Evolutionary conservation across 2,797 vertebrate genomes (phyloP).

Genomic region (Ptychobarbus kaznakovi): DNA sequence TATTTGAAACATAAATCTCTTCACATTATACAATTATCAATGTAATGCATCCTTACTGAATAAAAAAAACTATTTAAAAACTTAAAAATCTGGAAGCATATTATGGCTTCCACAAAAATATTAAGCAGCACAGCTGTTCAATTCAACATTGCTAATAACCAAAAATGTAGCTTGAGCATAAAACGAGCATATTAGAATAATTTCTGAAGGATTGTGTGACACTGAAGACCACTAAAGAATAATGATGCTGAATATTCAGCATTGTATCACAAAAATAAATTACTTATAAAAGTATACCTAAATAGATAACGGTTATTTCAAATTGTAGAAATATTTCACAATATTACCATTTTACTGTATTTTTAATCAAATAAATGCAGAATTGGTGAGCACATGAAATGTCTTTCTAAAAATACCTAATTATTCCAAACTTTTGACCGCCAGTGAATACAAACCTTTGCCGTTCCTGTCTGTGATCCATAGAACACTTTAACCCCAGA

Average conservation of each 20-base stretch:
- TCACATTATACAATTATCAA: background rate
- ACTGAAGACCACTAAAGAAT: too few relatives aligned
- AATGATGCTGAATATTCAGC: too few relatives aligned
- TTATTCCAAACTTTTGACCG: background rate
- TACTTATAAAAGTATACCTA: too few relatives aligned
- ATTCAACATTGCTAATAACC: background rate
- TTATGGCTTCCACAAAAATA: background rate
- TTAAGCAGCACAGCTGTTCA: background rate
- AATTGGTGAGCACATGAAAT: background rate
- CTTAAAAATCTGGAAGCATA: background rate
- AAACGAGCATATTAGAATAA: too few relatives aligned
- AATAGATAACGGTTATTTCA: too few relatives aligned
- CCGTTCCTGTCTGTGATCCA: slow-evolving; percentile 94
- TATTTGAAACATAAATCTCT: too few relatives aligned
- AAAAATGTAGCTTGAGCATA: background rate
- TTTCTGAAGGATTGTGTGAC: too few relatives aligned
- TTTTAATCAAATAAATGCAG: background rate
- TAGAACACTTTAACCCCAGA: slow-evolving; percentile 89
- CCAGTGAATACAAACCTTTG: slow-evolving; percentile 79
- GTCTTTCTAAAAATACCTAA: too few relatives aligned
- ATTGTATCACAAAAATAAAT: too few relatives aligned
- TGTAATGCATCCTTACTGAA: background rate
- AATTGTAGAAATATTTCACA: background rate
- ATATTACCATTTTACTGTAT: background rate
- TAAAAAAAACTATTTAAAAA: too few relatives aligned